These are phyloP conservation scores for Pelobates fuscus DNA, from an alignment of 2,113 vertebrate genomes.

Conservation along the genomic window DNA sequence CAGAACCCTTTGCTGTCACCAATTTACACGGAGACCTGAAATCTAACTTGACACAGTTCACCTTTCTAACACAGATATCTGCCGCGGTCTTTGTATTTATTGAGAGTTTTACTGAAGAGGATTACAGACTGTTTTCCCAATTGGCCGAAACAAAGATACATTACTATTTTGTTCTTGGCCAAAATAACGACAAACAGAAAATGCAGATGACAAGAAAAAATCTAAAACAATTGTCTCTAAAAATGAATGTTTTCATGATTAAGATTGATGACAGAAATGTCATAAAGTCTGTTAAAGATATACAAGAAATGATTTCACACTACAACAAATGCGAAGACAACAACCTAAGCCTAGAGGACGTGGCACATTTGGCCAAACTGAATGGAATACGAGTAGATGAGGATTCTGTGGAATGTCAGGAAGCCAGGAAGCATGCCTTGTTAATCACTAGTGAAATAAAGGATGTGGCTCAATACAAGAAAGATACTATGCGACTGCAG, in stretches of 20 bases:
- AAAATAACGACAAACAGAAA: constrained; percentile 55
- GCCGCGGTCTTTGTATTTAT: constrained; percentile 59
- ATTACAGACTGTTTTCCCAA: constrained; percentile 52
- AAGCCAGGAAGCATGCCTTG: not conserved
- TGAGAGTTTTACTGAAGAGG: constrained; percentile 58
- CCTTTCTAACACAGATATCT: constrained; percentile 56
- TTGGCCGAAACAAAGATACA: constrained; percentile 33
- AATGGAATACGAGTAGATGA: constrained; percentile 54
- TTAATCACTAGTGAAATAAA: constrained; percentile 11
- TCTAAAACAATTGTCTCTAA: constrained; percentile 21
- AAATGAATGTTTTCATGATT: constrained; percentile 33
- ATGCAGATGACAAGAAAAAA: constrained; percentile 48
- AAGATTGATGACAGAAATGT: constrained; percentile 46
- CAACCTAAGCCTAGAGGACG: constrained; percentile 57
- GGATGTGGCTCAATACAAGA: constrained; percentile 33
- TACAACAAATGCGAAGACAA: constrained; percentile 42
- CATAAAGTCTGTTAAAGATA: constrained; percentile 20
- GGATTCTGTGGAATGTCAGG: constrained; percentile 54
- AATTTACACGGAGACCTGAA: constrained; percentile 60
- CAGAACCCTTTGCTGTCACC: constrained; percentile 58
- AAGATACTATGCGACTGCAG: constrained; percentile 53
- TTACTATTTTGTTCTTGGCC: constrained; percentile 59
- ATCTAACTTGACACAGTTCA: constrained; percentile 61
- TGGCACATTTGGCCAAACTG: constrained; percentile 40
- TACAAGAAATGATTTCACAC: constrained; percentile 40